phyloP scores from a whole-genome alignment of 2,113 vertebrate genomes.

The Felis catus region F.catus_Fca126_mat1.0 CM031419.1:142468501-142469000 shows the following conservation, averaged over 20 bases:
- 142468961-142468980: not conserved
- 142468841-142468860: not conserved
- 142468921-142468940: not conserved
- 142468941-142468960: not conserved
- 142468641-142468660: not conserved
- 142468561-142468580: not conserved
- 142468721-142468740: not conserved
- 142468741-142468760: not conserved
- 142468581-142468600: not conserved
- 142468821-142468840: not conserved
- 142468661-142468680: not conserved
- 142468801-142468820: not conserved
- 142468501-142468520: too few species aligned
- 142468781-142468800: not conserved
- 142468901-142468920: not conserved
- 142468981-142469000: not conserved
- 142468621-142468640: not conserved
- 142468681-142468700: not conserved
- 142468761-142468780: not conserved
- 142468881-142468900: not conserved
- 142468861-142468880: not conserved
- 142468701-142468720: not conserved
- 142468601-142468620: not conserved
- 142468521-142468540: too few species aligned
- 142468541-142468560: too few species aligned